phyloP scores from a whole-genome alignment of 2,113 vertebrate species.

The Cepphus grylle region DNA sequence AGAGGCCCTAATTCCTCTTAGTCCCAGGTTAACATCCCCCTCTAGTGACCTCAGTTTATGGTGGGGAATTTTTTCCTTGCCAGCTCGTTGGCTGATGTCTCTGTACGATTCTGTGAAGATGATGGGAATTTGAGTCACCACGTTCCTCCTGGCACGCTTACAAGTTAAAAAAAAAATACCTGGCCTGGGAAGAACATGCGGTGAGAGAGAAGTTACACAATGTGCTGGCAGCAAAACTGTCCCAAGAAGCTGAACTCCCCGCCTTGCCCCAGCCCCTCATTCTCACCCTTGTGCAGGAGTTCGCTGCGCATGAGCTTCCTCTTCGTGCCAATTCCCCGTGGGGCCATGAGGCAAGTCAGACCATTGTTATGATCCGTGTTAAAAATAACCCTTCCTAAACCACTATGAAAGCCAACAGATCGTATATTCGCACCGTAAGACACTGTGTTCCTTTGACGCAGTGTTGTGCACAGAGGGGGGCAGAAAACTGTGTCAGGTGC shows the following conservation, averaged over 20 bases:
- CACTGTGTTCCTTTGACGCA: not conserved
- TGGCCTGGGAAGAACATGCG: constrained; percentile 6
- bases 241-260: not conserved
- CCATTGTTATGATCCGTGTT: not conserved
- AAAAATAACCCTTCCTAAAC: constrained; percentile 43
- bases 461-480: not conserved
- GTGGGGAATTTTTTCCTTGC: not conserved
- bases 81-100: not conserved
- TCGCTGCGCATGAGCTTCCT: not conserved
- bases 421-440: not conserved
- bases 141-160: constrained; percentile 19
- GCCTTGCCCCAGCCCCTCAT: not conserved
- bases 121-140: not conserved
- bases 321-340: not conserved
- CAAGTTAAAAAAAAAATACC: constrained; percentile 30
- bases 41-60: not conserved
- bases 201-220: constrained; percentile 22
- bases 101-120: not conserved
- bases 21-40: not conserved
- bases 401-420: not conserved
- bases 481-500: not conserved
- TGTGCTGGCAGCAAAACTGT: constrained; percentile 17
- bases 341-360: not conserved
- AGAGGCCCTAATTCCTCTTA: not conserved
- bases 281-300: not conserved